Evolutionary conservation across 2,888 invertebrate genomes (phyloP), one percentile per base, ranked within the genome.

Genomic region (Barypeithes pellucidus): DNA sequence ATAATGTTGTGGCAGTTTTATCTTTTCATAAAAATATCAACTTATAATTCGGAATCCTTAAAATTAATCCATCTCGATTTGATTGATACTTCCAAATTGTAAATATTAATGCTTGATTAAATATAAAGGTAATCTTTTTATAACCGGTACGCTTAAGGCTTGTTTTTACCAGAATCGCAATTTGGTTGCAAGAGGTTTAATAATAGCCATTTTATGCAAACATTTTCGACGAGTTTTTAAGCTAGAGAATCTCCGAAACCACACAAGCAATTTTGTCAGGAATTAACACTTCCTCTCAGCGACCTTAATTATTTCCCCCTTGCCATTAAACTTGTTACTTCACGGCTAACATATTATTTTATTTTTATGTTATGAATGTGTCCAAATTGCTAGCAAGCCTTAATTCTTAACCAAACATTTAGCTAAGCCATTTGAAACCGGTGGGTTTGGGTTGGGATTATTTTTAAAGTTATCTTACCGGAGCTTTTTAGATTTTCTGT

Each of bases 361-460:
- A 11, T 50, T 62, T 60, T 22, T 47, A 72, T 72, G 67, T 72
- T 61, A 72, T 72, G 67, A 62, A 72, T 72, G 62, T 54, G 67
- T 59, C 36, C 52, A 57, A 45, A 45, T 65, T 54, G 39, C 52
- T 22, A 63, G 14, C 22, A 20, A 29, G 29, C 29, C 29, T 5
- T 18, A 50, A 36, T 20, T 50, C n/a, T 33, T 18, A 8, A 4
- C 20, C 20, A 16, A 63, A 63, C 11, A 14, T 14, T 2, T 5
- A 9, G 9, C n/a, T 63, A 63, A 63, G 4, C 50, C 36, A 14
- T 50, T 50, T 43, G 43, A n/a, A 41, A 16, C 22, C 9, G 18
- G 36, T 60, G 14, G 39, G 18, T 29, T 62, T 45, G 41, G 20
- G 18, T 62, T 45, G 41, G 20, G 18, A 22, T 8, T 52, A 47